Evolutionary conservation across 2,888 invertebrate species (phyloP).

Genomic region (Aporophyla nigra): DNA sequence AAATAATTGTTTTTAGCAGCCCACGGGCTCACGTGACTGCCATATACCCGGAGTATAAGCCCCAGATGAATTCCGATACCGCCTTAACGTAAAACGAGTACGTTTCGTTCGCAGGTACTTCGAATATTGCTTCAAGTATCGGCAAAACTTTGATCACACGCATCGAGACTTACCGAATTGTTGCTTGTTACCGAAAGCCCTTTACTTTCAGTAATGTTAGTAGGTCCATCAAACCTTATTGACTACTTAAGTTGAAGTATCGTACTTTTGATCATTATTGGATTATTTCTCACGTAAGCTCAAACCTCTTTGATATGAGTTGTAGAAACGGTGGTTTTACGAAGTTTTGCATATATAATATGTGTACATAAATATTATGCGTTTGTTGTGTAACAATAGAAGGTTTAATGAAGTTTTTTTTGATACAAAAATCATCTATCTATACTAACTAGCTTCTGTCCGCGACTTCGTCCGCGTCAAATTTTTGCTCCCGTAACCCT

Average conservation of each 20-base stretch:
- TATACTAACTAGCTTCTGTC: too few relatives aligned
- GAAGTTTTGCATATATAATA: neutral
- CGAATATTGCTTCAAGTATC: conserved; percentile 50
- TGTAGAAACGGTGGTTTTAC: conserved; percentile 11
- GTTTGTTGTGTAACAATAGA: neutral
- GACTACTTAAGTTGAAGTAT: conserved; percentile 36
- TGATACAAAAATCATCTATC: neutral
- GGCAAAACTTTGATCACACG: conserved; percentile 62
- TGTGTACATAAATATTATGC: too few relatives aligned
- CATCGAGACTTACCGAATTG: conserved; percentile 51
- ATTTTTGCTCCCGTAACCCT: too few relatives aligned
- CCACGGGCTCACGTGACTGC: neutral
- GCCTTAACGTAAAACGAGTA: conserved; percentile 14
- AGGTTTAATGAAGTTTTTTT: neutral
- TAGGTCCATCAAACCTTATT: conserved; percentile 44
- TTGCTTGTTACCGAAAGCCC: conserved; percentile 51
- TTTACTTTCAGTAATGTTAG: conserved; percentile 40
- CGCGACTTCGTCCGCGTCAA: too few relatives aligned
- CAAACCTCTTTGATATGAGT: conserved; percentile 9
- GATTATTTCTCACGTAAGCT: conserved; percentile 42
- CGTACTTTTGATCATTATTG: conserved; percentile 54
- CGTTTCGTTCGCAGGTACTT: conserved; percentile 8
- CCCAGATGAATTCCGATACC: conserved; percentile 5
- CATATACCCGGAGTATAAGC: conserved; percentile 4
- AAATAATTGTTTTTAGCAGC: conserved; percentile 24